Conservation (phyloP, 1,140 invertebrate genomes). For the Achroia grisella region DNA sequence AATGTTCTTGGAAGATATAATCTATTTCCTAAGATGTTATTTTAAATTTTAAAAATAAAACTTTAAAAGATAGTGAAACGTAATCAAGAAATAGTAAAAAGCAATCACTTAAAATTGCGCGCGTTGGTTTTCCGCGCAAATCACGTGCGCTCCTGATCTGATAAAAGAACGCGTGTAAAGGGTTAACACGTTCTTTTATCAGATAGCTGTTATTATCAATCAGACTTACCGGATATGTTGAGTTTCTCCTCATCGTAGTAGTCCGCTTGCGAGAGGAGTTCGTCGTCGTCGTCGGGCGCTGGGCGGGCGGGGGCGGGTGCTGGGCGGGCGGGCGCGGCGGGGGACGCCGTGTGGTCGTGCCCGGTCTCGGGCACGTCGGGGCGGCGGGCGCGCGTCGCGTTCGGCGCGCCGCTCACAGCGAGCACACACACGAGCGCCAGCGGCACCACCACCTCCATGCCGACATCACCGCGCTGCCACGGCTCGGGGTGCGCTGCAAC, state of each 20-base stretch:
- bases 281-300: constrained; percentile 38
- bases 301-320: constrained; percentile 30
- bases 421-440: constrained; percentile 55
- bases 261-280: constrained; percentile 32
- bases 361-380: constrained; percentile 18
- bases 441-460: constrained; percentile 55
- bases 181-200: too few relatives aligned
- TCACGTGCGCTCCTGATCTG: too few relatives aligned
- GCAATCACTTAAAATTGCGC: too few relatives aligned
- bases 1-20: too few relatives aligned
- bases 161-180: too few relatives aligned
- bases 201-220: too few relatives aligned
- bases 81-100: too few relatives aligned
- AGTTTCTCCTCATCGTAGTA: constrained; percentile 60
- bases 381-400: constrained; percentile 45
- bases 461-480: constrained; percentile 60
- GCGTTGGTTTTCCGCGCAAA: too few relatives aligned
- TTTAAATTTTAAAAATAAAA: too few relatives aligned
- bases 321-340: constrained; percentile 35
- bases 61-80: too few relatives aligned
- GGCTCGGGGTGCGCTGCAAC: constrained; percentile 21
- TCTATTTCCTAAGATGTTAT: too few relatives aligned
- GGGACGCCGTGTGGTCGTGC: constrained; percentile 38
- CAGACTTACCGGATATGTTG: constrained; percentile 54
- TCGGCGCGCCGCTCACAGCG: constrained; percentile 55